phyloP scores from a whole-genome alignment of 2,888 invertebrate species.

The Synanthedon tipuliformis region DNA sequence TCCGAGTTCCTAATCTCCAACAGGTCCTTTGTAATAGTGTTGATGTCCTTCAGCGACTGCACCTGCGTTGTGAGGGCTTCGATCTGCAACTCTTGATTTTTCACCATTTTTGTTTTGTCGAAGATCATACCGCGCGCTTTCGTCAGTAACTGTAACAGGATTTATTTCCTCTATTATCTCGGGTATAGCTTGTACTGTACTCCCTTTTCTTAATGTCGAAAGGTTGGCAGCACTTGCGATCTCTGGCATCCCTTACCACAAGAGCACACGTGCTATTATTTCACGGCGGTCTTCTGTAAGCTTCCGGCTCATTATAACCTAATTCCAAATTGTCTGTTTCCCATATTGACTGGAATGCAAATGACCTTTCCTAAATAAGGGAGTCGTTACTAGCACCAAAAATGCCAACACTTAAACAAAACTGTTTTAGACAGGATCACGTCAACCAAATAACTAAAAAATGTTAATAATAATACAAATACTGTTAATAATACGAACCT shows the following conservation, averaged over 20 bases:
- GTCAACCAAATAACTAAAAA: background rate
- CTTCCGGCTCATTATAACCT: too few relatives aligned
- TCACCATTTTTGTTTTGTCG: slow-evolving; percentile 80
- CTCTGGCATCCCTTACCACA: too few relatives aligned
- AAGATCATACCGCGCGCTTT: slow-evolving; percentile 78
- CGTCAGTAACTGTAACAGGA: slow-evolving; percentile 63
- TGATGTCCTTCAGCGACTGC: slow-evolving; percentile 82
- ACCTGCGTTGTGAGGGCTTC: slow-evolving; percentile 78
- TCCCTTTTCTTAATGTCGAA: too few relatives aligned
- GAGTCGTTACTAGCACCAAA: too few relatives aligned
- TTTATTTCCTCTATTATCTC: background rate
- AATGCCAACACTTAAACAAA: too few relatives aligned
- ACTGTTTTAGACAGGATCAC: background rate
- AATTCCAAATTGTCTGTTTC: too few relatives aligned
- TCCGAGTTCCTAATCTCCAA: slow-evolving; percentile 83
- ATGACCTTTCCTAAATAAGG: too few relatives aligned
- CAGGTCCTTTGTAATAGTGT: slow-evolving; percentile 83
- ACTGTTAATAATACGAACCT: slow-evolving; percentile 34
- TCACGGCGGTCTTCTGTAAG: too few relatives aligned
- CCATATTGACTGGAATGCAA: too few relatives aligned
- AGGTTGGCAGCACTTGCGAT: too few relatives aligned
- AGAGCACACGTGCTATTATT: too few relatives aligned
- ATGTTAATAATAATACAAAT: background rate
- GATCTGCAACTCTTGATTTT: slow-evolving; percentile 84
- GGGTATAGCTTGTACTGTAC: background rate